Conservation (phyloP, 2,888 invertebrate species). For the Hetaerina titia region DNA sequence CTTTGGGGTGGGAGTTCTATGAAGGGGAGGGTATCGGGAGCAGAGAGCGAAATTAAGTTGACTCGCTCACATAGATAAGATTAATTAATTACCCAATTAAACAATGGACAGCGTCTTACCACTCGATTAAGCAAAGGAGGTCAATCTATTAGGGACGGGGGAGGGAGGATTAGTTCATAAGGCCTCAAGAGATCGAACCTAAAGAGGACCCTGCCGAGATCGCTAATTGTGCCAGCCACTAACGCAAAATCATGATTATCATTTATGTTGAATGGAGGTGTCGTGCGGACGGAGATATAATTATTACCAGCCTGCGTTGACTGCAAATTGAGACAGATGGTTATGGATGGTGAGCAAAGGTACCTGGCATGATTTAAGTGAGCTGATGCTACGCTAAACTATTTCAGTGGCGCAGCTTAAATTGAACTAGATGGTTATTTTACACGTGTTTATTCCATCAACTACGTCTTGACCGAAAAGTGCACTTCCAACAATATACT, state of each 20-base stretch:
- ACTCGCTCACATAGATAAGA: conserved; percentile 54
- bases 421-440: too few species aligned
- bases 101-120: conserved; percentile 35
- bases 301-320: neutral
- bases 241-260: neutral
- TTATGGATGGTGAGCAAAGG: neutral
- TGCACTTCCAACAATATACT: too few species aligned
- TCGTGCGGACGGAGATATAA: neutral
- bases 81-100: conserved; percentile 65
- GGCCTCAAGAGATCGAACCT: neutral
- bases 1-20: neutral
- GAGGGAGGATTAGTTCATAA: neutral
- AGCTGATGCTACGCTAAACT: too few species aligned
- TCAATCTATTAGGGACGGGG: neutral
- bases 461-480: too few species aligned
- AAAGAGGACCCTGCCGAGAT: neutral
- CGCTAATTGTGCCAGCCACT: conserved; percentile 17
- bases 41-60: conserved; percentile 44
- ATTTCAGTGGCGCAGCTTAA: too few species aligned
- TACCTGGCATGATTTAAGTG: too few species aligned
- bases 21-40: neutral
- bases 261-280: neutral
- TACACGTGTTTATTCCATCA: too few species aligned
- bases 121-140: conserved; percentile 34
- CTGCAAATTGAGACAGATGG: neutral